Evolutionary conservation across 2,113 vertebrate species (phyloP), one percentile per base, ranked within the genome.

Genomic region (Corythaeola cristata): DNA sequence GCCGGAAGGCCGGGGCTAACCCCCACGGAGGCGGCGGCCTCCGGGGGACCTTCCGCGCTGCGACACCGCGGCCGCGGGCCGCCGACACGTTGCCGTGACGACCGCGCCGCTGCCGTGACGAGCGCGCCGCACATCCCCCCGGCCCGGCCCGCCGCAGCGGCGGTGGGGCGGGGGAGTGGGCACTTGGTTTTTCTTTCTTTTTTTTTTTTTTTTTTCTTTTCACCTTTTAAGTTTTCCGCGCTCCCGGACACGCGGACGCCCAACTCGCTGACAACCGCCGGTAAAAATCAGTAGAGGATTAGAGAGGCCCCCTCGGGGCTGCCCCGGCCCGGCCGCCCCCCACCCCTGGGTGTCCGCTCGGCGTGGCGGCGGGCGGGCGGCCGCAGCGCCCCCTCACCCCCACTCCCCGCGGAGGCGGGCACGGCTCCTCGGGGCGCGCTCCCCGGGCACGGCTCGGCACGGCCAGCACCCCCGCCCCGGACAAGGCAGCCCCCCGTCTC

Each of bases 121-220:
- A n/a, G 55, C n/a, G 37, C 44, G 5, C 81, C 24, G 50, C 69
- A 23, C 91, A 96, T 95, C 89, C 95, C 95, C 89, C 77, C 87
- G 39, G 19, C 44, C 49, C 53, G 32, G 24, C 16, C 8, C 15
- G 18, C 17, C 19, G 21, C 55, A 15, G 53, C 47, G 47, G 19
- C 18, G 20, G 47, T 18, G 47, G 18, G 47, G 47, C 47, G 47
- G 20, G 47, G 47, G 47, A 47, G 53, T 39, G 53, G 53, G 16
- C 53, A 56, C 49, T 9, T 24, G 6, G 39, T 39, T 39, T 39
- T 39, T 11, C 39, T 39, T 39, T 39, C 15, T 6, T 50, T 45
- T 55, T 32, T 30, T 8, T 39, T 39, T 39, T 22, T 6, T 50
- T 45, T 55, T 32, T 30, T 8, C 18, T 35, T 35, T 49, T 22